Base-by-base conservation (phyloP, 2,888 invertebrate genomes). In the Carpatolechia fugitivella region DNA sequence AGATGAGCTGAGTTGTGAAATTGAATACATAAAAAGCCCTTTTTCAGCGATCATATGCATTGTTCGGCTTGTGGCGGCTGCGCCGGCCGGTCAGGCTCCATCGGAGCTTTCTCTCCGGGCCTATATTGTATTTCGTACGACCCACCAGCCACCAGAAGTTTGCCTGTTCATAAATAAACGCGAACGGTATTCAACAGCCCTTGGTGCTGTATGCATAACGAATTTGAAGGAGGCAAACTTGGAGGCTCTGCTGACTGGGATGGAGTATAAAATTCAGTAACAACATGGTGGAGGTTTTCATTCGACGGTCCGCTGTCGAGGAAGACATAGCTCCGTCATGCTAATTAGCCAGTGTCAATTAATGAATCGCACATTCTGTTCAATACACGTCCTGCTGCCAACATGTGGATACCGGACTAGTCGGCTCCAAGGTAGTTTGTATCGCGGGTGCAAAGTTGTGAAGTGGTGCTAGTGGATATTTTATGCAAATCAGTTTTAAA, bases 1-100 rank as follows among this genome's bases (percentile, higher is more conserved):
- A 95, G 95, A 95, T 95, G 95, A 95, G 94, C 90, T 90, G 91
- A 91, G 91, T 91, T 91, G 89, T 86, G 83, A 92, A 92, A 92
- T 92, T 91, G 93, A 92, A 93, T 93, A 93, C 84, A 84, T 90
- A 90, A 93, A 93, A 92, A 92, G 92, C 91, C 91, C 91, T 92
- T 92, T 92, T 91, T 91, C 91, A 91, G 91, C 87, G 91, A 82
- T 83, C 81, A 80, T 76, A 83, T 87, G 86, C 88, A 88, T 85
- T 81, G 85, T 80, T 75, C 73, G 73, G 74, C 72, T 75, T 69
- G 69, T 77, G 69, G 64, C 68, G 66, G 68, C 52, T 63, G 62
- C 65, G 62, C 62, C 46, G 56, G 57, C 57, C 57, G 51, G 55
- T 48, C 44, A 49, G 56, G 51, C 53, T 18, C 46, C 54, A 57